Conservation (phyloP, 2,797 vertebrate genomes). For the Cyprinella venusta region DNA sequence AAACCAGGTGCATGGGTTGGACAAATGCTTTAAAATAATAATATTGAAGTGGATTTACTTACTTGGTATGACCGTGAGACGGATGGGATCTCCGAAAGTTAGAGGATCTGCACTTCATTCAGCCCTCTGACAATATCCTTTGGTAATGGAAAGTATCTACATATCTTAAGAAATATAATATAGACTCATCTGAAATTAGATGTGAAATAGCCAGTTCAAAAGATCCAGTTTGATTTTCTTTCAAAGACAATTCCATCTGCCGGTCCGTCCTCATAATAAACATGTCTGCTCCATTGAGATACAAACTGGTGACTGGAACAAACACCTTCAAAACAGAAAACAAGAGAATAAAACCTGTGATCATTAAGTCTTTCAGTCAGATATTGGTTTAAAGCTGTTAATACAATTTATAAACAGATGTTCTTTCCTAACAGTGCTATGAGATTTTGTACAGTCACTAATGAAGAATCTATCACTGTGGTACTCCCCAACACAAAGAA, state of each 20-base stretch:
- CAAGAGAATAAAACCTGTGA: not conserved
- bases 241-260: not conserved
- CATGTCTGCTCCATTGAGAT: not conserved
- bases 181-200: not conserved
- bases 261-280: not conserved
- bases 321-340: slow-evolving; percentile 7
- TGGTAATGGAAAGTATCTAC: not conserved
- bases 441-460: slow-evolving; percentile 47
- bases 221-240: not conserved
- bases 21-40: not conserved
- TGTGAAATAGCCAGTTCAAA: not conserved
- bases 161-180: not conserved
- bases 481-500: slow-evolving; percentile 22
- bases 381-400: not conserved
- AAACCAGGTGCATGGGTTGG: not conserved
- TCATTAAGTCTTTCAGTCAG: not conserved
- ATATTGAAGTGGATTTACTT: slow-evolving; percentile 51
- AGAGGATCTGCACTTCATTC: slow-evolving; percentile 59
- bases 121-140: slow-evolving; percentile 65
- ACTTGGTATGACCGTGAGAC: slow-evolving; percentile 50
- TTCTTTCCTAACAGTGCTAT: not conserved
- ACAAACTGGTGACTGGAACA: not conserved
- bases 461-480: slow-evolving; percentile 54
- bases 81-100: slow-evolving; percentile 50
- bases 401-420: not conserved